These are phyloP conservation scores for Acromyrmex charruanus DNA, from an alignment of 1,140 invertebrate species.

Conservation along the genomic window DNA sequence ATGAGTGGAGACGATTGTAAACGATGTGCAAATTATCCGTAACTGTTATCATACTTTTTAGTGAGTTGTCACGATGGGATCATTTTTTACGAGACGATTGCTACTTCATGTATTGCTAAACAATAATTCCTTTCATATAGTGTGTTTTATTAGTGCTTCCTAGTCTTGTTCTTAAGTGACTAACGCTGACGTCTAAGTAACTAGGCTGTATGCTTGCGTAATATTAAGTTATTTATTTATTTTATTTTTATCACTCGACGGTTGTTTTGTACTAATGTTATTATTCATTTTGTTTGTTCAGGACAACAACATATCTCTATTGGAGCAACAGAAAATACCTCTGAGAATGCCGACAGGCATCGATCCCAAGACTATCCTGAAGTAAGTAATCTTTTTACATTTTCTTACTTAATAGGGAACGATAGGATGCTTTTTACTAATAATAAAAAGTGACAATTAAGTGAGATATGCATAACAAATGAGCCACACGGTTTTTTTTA, in stretches of 20 bases:
- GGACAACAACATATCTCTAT: slow-evolving; percentile 86
- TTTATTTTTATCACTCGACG: slow-evolving; percentile 17
- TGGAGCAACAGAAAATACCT: slow-evolving; percentile 87
- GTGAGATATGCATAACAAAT: background rate
- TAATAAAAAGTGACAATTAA: background rate
- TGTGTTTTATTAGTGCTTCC: slow-evolving; percentile 43
- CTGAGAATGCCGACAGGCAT: slow-evolving; percentile 86
- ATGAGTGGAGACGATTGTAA: slow-evolving; percentile 8
- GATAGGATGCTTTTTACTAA: background rate
- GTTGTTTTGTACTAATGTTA: slow-evolving; percentile 25
- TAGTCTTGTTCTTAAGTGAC: slow-evolving; percentile 38
- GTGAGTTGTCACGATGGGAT: background rate
- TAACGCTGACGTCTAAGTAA: slow-evolving; percentile 55
- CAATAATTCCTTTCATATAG: slow-evolving; percentile 16
- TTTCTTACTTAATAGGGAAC: background rate
- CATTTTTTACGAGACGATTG: background rate
- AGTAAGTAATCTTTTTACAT: slow-evolving; percentile 86
- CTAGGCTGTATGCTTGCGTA: slow-evolving; percentile 47
- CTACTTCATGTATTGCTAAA: slow-evolving; percentile 10
- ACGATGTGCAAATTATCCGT: slow-evolving; percentile 16
- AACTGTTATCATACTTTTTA: slow-evolving; percentile 2
- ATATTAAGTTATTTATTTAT: slow-evolving; percentile 29
- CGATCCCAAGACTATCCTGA: slow-evolving; percentile 90
- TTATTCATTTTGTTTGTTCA: slow-evolving; percentile 72
- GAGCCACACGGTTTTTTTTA: background rate